Percentiles rank a stretch among this genome's conserved stretches.
Conservation (phyloP, 2,888 invertebrate species). For the Xanthorhoe spadicearia region DNA sequence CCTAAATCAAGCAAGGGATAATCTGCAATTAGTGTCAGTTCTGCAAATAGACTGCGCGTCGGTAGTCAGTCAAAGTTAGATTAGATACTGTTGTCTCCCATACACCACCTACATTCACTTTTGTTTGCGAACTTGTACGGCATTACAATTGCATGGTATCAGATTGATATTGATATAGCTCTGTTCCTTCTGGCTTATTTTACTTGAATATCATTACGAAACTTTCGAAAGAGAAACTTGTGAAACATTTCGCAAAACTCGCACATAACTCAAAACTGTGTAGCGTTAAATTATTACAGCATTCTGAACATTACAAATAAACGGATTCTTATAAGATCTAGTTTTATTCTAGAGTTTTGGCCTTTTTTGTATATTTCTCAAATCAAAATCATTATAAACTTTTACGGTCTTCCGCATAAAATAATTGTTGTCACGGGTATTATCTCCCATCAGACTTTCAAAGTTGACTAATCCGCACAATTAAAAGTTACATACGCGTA, state of each 20-base stretch:
- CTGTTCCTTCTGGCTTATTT: constrained; percentile 43
- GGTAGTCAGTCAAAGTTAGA: constrained; percentile 43
- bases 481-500: constrained; percentile 42
- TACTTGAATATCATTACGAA: constrained; percentile 59
- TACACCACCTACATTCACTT: constrained; percentile 78
- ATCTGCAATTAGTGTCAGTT: not conserved
- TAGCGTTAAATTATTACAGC: constrained; percentile 17
- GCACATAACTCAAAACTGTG: constrained; percentile 24
- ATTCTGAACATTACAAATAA: constrained; percentile 9
- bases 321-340: constrained; percentile 13
- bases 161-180: constrained; percentile 37
- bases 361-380: constrained; percentile 10
- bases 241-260: constrained; percentile 41
- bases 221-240: constrained; percentile 70
- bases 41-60: not conserved
- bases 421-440: constrained; percentile 27
- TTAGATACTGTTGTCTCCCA: constrained; percentile 50
- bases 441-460: constrained; percentile 25
- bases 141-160: constrained; percentile 45
- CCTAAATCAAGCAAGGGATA: not conserved
- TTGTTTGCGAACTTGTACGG: constrained; percentile 56
- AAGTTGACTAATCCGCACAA: constrained; percentile 41
- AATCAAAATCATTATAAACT: constrained; percentile 3
- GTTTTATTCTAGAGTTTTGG: constrained; percentile 5
- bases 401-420: constrained; percentile 23